A percentile compares a stretch with the other conserved stretches of the same genome.
Conservation (phyloP, 2,888 invertebrate species). For the Diadegma fenestrale region DNA sequence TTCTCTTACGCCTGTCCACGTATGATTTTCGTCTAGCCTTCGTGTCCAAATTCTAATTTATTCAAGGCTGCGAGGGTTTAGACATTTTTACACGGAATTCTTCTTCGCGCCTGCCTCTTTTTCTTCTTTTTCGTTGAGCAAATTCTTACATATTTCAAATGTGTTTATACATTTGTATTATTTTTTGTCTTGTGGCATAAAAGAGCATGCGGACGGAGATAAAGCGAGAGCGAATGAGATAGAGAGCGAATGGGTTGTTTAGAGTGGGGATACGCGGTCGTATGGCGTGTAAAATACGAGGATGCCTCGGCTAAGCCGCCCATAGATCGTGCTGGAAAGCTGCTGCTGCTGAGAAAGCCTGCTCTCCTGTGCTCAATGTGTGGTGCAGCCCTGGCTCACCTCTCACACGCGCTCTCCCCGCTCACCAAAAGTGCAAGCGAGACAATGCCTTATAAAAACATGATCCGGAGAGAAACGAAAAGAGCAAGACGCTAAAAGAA, state of each 20-base stretch:
- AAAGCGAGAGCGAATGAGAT: slow-evolving; percentile 50
- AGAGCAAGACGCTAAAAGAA: slow-evolving; percentile 29
- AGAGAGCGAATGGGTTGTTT: slow-evolving; percentile 57
- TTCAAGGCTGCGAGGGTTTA: not conserved
- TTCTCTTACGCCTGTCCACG: not conserved
- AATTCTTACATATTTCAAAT: not conserved
- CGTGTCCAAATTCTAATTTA: slow-evolving; percentile 5
- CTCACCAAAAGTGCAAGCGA: slow-evolving; percentile 59
- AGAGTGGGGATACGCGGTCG: slow-evolving; percentile 44
- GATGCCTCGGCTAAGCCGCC: slow-evolving; percentile 79
- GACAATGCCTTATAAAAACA: slow-evolving; percentile 52
- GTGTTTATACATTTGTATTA: not conserved
- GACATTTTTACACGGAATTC: not conserved
- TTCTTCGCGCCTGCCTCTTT: not conserved
- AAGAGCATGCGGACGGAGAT: slow-evolving; percentile 6
- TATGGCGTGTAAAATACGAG: slow-evolving; percentile 78
- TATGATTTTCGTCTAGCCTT: not conserved
- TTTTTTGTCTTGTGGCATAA: not conserved
- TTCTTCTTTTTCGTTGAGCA: not conserved
- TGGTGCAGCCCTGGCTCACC: slow-evolving; percentile 55
- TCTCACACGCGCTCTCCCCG: slow-evolving; percentile 32
- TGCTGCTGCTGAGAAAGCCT: slow-evolving; percentile 75
- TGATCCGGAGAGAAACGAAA: slow-evolving; percentile 35
- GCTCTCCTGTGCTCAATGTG: slow-evolving; percentile 37
- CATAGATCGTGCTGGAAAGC: slow-evolving; percentile 79